Percentiles rank a stretch among this genome's conserved stretches.
Conservation (phyloP, 2,888 invertebrate genomes). For the Xestoiulus laeticollis region DNA sequence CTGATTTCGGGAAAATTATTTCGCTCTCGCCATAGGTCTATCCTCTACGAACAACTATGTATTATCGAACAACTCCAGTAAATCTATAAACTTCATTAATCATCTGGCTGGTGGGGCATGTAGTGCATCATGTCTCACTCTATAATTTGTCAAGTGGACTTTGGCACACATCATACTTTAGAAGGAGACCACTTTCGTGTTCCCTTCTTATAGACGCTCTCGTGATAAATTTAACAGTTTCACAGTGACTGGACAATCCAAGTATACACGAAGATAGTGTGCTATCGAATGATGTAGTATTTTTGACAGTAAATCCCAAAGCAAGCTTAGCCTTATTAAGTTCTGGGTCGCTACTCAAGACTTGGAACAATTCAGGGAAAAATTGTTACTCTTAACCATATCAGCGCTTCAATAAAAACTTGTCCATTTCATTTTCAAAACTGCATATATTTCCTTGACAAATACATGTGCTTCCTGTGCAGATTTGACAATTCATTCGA, state of each 20-base stretch:
- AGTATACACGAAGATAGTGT: neutral
- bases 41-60: slow-evolving; percentile 15
- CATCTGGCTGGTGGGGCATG: slow-evolving; percentile 28
- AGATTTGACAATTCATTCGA: neutral
- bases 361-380: neutral
- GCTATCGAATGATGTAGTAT: neutral
- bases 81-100: slow-evolving; percentile 43
- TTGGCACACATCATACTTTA: slow-evolving; percentile 39
- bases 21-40: slow-evolving; percentile 22
- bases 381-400: too few relatives aligned
- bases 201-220: neutral
- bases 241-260: neutral
- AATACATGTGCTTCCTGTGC: neutral
- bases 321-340: slow-evolving; percentile 6
- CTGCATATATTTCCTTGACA: neutral
- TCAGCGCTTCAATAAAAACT: too few relatives aligned
- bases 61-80: slow-evolving; percentile 39
- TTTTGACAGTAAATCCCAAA: neutral
- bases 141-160: slow-evolving; percentile 41
- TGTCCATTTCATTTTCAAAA: neutral
- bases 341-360: neutral
- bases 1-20: slow-evolving; percentile 39
- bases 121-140: slow-evolving; percentile 41
- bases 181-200: neutral
- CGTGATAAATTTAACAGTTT: slow-evolving; percentile 13